Evolutionary conservation across 2,888 invertebrate genomes (phyloP), one percentile per base, ranked within the genome.

Genomic region (Acronicta psi): DNA sequence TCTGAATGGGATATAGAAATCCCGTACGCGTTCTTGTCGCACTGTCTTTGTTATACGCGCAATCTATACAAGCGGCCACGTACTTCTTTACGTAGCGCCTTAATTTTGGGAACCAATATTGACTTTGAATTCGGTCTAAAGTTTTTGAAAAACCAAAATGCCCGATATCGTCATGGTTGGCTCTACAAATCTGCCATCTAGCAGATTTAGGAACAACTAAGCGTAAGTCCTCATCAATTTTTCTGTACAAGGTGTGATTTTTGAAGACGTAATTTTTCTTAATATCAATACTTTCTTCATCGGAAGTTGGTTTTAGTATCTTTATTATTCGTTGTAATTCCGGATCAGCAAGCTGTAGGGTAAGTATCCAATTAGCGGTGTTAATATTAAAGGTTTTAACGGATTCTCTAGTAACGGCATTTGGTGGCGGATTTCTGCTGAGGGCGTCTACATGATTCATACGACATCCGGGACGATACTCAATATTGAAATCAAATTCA

Each of bases 141-240:
- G 55, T 60, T n/a, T 60, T 60, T 0, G 49, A 11, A 20, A 29
- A 13, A 8, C 54, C 60, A 9, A 43, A 44, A 23, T 60, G 60
- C 9, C 60, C 60, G 2, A 45, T 29, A 2, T 60, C 55, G 31
- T 60, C 60, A 25, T 60, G 60, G 14, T 54, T 54, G 0, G 29
- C 8, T 1, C 14, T 14, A 17, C 56, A 56, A 3, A 56, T 16
- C 38, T 47, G 56, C 43, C 43, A 56, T 2, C 56, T 17, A 8
- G 56, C 50, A 23, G 8, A 13, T 4, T 17, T 13, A 10, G 56
- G 59, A 10, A 54, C 37, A 6, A 59, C 59, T 23, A 52, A 41
- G 10, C 43, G 20, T 1, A 37, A 10, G 7, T 44, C 25, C 0
- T 49, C 43, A 7, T 13, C 53, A 18, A 53, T 17, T 9, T 37